Conservation (phyloP, 2,888 invertebrate genomes). For the Drosophila gaucha region DNA sequence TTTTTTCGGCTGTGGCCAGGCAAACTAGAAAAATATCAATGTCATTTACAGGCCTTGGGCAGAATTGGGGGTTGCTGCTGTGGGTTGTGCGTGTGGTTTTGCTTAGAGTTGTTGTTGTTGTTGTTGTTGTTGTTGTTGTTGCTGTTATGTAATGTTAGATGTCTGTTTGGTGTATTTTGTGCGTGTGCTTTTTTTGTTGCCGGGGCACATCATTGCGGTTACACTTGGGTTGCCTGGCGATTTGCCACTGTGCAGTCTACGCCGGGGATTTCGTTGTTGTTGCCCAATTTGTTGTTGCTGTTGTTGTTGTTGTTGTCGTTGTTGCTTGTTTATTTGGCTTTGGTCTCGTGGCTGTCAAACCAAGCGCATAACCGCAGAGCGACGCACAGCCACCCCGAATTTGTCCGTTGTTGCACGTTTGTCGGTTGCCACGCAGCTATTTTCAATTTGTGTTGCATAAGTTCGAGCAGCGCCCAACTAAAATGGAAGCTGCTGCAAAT, state of each 20-base stretch:
- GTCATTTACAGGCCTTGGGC: slow-evolving; percentile 63
- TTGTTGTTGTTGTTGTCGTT: slow-evolving; percentile 22
- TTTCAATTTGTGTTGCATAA: slow-evolving; percentile 69
- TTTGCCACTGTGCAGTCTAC: slow-evolving; percentile 41
- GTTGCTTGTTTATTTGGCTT: slow-evolving; percentile 57
- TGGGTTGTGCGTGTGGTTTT: slow-evolving; percentile 11
- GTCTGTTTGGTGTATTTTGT: slow-evolving; percentile 45
- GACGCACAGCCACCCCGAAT: slow-evolving; percentile 37
- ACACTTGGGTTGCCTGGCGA: slow-evolving; percentile 45
- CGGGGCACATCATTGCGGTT: slow-evolving; percentile 67
- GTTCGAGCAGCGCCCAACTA: slow-evolving; percentile 38
- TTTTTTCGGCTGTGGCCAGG: slow-evolving; percentile 12
- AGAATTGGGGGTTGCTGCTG: slow-evolving; percentile 40
- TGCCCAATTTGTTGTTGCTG: too few species aligned
- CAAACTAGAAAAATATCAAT: slow-evolving; percentile 68
- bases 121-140: slow-evolving; percentile 24
- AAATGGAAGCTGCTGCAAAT: slow-evolving; percentile 44
- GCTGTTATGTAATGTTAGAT: slow-evolving; percentile 61
- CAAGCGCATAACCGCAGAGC: slow-evolving; percentile 72
- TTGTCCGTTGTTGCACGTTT: slow-evolving; percentile 31
- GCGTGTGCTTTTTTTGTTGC: slow-evolving; percentile 30
- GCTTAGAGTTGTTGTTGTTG: slow-evolving; percentile 25
- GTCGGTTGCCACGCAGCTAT: slow-evolving; percentile 46
- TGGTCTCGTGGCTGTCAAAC: slow-evolving; percentile 72
- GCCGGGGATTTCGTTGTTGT: slow-evolving; percentile 9